These are phyloP conservation scores for Ariopsis seemanni DNA, from an alignment of 2,113 vertebrate species.

Conservation along the genomic window DNA sequence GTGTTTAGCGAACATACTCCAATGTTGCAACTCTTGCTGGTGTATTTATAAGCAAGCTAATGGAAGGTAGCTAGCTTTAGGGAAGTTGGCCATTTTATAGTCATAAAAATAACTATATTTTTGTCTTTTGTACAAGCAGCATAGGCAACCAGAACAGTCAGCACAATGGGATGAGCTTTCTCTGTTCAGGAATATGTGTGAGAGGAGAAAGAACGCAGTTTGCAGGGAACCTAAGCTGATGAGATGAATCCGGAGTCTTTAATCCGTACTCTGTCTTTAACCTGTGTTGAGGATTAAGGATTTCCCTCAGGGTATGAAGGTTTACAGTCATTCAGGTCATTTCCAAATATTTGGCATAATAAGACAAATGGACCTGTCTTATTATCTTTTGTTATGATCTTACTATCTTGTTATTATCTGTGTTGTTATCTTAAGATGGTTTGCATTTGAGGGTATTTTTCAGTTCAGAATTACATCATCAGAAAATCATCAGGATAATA, in stretches of 20 bases:
- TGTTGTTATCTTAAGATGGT: background rate
- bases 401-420: no score
- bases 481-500: background rate
- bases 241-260: background rate
- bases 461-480: background rate
- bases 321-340: background rate
- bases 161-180: background rate
- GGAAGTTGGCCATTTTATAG: background rate
- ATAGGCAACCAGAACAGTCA: no score
- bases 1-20: background rate
- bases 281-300: constrained; percentile 18
- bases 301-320: background rate
- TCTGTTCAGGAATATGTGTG: background rate
- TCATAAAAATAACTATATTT: background rate
- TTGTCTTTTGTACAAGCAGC: background rate
- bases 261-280: constrained; percentile 18
- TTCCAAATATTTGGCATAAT: background rate
- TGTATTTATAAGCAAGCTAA: background rate
- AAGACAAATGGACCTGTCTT: background rate
- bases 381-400: background rate
- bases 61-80: background rate
- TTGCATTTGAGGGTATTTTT: background rate
- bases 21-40: background rate
- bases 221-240: constrained; percentile 12
- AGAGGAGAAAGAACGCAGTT: background rate